Conservation (phyloP, 2,797 vertebrate species). For the Anisognathus igniventris region DNA sequence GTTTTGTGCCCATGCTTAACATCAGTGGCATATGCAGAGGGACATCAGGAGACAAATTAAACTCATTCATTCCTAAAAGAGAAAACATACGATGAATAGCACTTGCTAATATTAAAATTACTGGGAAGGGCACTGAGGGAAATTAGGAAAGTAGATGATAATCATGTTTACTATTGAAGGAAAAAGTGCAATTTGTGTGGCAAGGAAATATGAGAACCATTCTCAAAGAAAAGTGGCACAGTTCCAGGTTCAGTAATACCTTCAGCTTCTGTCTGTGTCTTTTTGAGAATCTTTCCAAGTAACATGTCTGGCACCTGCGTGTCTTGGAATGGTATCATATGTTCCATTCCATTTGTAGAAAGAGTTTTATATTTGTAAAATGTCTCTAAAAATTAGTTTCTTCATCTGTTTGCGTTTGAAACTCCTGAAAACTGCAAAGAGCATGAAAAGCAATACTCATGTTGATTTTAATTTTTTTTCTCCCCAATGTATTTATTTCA, state of each 20-base stretch:
- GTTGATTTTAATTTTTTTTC: fast-evolving
- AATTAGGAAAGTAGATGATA: neutral
- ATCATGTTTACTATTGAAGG: neutral
- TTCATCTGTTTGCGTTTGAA: neutral
- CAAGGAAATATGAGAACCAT: neutral
- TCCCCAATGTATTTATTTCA: neutral
- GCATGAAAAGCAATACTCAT: neutral
- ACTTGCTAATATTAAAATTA: neutral
- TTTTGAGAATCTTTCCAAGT: neutral
- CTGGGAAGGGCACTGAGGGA: neutral
- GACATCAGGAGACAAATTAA: neutral
- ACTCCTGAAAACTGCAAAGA: neutral
- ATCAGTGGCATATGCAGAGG: neutral
- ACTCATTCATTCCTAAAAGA: neutral
- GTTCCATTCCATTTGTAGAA: neutral
- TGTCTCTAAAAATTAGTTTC: neutral
- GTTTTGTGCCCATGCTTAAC: neutral
- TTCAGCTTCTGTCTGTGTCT: neutral
- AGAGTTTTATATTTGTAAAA: neutral
- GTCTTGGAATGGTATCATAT: neutral
- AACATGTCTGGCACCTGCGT: neutral
- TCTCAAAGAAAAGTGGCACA: neutral
- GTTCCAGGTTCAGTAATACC: neutral
- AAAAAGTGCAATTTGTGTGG: neutral
- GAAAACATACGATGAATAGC: neutral